Percentiles rank a stretch among this genome's conserved stretches.
Evolutionary conservation across 2,113 vertebrate genomes (phyloP).

Genomic region (Rhinoptilus africanus): DNA sequence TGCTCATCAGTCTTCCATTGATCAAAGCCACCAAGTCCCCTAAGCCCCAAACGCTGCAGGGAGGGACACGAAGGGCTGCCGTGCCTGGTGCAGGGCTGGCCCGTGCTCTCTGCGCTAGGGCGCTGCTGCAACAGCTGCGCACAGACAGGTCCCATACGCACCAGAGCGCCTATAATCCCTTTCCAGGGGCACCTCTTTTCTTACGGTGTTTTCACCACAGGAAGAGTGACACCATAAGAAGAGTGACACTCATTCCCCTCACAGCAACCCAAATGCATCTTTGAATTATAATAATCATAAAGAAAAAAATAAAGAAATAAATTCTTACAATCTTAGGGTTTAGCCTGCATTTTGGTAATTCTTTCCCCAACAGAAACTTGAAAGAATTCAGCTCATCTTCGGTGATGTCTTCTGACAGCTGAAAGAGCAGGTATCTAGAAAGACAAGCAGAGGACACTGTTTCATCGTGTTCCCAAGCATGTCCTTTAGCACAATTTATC

Average conservation of each 20-base stretch:
- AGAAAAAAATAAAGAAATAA: background rate
- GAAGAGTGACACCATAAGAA: background rate
- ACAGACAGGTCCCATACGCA: background rate
- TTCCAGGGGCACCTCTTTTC: background rate
- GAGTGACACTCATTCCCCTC: background rate
- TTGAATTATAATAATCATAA: rapidly evolving
- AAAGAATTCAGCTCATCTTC: slow-evolving; percentile 29
- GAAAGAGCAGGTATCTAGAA: slow-evolving; percentile 66
- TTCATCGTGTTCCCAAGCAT: rapidly evolving
- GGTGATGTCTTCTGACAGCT: slow-evolving; percentile 57
- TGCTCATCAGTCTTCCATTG: background rate
- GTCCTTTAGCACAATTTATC: background rate
- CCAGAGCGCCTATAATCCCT: background rate
- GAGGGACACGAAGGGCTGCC: background rate
- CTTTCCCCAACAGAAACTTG: slow-evolving; percentile 42
- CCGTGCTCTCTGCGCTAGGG: background rate
- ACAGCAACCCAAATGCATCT: background rate
- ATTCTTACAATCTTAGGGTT: slow-evolving; percentile 30
- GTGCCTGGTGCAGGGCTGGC: background rate
- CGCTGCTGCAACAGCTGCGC: background rate
- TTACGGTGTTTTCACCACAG: background rate
- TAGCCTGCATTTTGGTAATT: slow-evolving; percentile 61
- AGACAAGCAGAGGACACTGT: background rate
- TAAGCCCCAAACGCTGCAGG: rapidly evolving
- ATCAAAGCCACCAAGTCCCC: background rate